Conservation (phyloP, 2,888 invertebrate species). For the Slavum lentiscoides region DNA sequence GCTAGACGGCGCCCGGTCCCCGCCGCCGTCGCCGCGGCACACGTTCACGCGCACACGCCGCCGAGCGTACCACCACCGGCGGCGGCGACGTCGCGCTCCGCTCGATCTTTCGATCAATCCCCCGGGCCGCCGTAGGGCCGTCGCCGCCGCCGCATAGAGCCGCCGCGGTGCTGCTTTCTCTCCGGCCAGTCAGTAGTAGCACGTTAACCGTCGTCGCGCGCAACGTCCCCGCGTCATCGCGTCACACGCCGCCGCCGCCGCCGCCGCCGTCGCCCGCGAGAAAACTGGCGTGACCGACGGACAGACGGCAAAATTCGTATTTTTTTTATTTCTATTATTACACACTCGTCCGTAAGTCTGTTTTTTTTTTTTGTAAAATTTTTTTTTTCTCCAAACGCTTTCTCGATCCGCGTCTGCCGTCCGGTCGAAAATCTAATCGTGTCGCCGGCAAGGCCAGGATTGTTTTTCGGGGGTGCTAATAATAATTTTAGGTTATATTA, state of each 20-base stretch:
- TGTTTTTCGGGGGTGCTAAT: too few relatives aligned
- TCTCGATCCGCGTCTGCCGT: not conserved
- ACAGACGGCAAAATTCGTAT: too few relatives aligned
- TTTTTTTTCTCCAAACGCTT: not conserved
- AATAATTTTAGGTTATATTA: too few relatives aligned
- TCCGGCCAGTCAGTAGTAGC: not conserved
- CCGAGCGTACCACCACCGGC: constrained; percentile 28
- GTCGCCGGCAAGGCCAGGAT: too few relatives aligned
- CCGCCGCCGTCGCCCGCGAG: not conserved
- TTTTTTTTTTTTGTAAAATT: too few relatives aligned
- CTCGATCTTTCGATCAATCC: constrained; percentile 52
- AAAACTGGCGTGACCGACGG: too few relatives aligned
- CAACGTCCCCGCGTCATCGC: not conserved
- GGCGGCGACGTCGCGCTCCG: constrained; percentile 45
- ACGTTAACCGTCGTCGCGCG: not conserved
- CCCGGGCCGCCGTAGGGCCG: constrained; percentile 22
- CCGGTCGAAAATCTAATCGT: too few relatives aligned
- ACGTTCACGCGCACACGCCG: not conserved
- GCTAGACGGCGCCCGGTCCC: constrained; percentile 52
- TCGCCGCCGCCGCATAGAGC: not conserved
- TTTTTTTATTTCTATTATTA: too few relatives aligned
- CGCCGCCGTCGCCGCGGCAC: too few relatives aligned
- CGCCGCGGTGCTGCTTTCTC: not conserved
- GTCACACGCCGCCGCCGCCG: not conserved
- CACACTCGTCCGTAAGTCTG: too few relatives aligned